Percentiles rank a stretch among this genome's conserved stretches.
phyloP scores from a whole-genome alignment of 2,888 invertebrate genomes.

The Parnassius apollo region DNA sequence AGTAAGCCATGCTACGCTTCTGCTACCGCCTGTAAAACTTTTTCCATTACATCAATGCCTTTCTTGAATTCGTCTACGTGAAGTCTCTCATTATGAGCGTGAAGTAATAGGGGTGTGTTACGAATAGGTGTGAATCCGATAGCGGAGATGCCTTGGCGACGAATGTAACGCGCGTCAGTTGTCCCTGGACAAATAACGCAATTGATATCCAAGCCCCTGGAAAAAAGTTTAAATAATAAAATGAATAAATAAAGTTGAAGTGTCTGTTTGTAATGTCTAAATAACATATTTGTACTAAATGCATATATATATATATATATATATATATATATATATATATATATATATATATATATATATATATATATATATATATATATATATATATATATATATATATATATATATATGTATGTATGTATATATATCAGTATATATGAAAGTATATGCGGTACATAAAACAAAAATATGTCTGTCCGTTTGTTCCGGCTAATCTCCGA shows the following conservation, averaged over 20 bases:
- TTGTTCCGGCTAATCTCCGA: no score
- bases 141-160: slow-evolving; percentile 87
- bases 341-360: no score
- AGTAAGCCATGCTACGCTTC: slow-evolving; percentile 55
- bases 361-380: no score
- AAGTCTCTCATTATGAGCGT: slow-evolving; percentile 91
- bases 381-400: no score
- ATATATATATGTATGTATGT: no score
- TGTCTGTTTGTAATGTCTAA: no score
- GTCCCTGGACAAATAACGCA: slow-evolving; percentile 89
- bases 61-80: slow-evolving; percentile 85
- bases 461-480: no score
- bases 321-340: no score
- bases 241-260: no score
- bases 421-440: no score
- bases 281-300: no score
- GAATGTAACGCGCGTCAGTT: slow-evolving; percentile 92
- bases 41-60: slow-evolving; percentile 88
- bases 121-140: slow-evolving; percentile 91
- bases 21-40: slow-evolving; percentile 82
- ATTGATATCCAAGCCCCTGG: slow-evolving; percentile 47
- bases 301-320: background rate
- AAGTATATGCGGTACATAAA: no score
- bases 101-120: slow-evolving; percentile 88
- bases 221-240: background rate